Evolutionary conservation across 2,888 invertebrate genomes (phyloP), one percentile per base, ranked within the genome.

Genomic region (Drosophila cyrtoloma): DNA sequence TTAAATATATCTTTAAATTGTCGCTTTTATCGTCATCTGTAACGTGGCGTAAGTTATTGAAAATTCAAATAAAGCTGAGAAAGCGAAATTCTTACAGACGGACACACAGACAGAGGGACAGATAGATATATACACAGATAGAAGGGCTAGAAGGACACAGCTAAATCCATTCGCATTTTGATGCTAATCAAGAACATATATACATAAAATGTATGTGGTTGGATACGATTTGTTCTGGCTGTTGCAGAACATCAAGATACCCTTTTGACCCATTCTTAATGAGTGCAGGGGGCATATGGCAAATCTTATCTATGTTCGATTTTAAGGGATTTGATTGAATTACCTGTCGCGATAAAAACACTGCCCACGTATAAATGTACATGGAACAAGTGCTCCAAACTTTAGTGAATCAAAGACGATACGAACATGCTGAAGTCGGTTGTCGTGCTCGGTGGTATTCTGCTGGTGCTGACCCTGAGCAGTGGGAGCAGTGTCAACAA

Each of bases 301-400:
- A 61, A 69, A 75, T 73, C 79, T 79, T 79, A 79, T 79, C 79
- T 70, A 51, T 64, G 42, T 16, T 39, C 39, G 72, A 79, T 72
- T 66, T 72, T 37, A 37, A 59, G 50, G 33, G 62, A 64, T 73
- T 64, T 79, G 76, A 79, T 76, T 79, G 59, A 79, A 62, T 62
- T 67, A 35, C 30, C 33, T 35, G 19, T 0, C 14, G 9, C n/a
- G 79, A 79, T 79, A 79, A 67, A 16, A 63, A 30, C 28, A 42
- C 16, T n/a, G 12, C 12, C 39, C 26, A 22, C 22, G 6, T 73
- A 79, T 79, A 79, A 79, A 73, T 67, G 42, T 64, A 22, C 26
- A 52, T 70, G 26, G 14, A 19, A 32, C n/a, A 32, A 33, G 10
- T 19, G 44, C 22, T n/a, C 32, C 22, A 28, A 44, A 53, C 22